Conservation (phyloP, 2,797 vertebrate genomes). For the Helarctos malayanus region DNA sequence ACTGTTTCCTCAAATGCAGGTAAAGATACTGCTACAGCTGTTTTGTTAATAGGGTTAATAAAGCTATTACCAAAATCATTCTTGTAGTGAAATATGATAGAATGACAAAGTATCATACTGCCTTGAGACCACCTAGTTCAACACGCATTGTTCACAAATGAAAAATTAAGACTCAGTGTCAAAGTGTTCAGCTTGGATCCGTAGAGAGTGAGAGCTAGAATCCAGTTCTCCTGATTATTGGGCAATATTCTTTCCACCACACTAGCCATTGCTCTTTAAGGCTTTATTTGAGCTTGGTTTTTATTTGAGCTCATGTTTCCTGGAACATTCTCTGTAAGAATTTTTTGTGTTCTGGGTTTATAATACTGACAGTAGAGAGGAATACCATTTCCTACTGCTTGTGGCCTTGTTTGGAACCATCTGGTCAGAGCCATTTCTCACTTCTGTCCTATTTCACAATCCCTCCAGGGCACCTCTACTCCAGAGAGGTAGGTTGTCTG, state of each 20-base stretch:
- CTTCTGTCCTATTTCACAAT: not conserved
- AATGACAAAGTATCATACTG: not conserved
- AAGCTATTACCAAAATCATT: not conserved
- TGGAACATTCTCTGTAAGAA: not conserved
- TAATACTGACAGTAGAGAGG: not conserved
- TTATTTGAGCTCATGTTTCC: not conserved
- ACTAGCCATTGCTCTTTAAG: not conserved
- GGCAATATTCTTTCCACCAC: not conserved
- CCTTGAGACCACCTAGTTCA: not conserved
- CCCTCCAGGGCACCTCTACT: not conserved
- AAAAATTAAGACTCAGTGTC: not conserved
- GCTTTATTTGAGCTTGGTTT: slow-evolving; percentile 6
- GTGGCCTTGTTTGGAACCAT: not conserved
- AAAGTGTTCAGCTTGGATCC: not conserved
- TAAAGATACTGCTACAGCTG: not conserved
- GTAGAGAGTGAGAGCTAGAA: not conserved
- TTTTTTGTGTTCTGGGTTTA: not conserved
- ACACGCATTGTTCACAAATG: not conserved
- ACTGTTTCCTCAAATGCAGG: not conserved
- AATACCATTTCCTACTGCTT: not conserved
- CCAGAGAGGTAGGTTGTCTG: not conserved
- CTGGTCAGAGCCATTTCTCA: not conserved
- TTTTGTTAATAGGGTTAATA: not conserved
- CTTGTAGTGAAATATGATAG: not conserved
- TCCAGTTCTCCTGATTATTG: not conserved